Evolutionary conservation across 2,797 vertebrate genomes (phyloP).

Genomic region (Phalloptychus januarius): DNA sequence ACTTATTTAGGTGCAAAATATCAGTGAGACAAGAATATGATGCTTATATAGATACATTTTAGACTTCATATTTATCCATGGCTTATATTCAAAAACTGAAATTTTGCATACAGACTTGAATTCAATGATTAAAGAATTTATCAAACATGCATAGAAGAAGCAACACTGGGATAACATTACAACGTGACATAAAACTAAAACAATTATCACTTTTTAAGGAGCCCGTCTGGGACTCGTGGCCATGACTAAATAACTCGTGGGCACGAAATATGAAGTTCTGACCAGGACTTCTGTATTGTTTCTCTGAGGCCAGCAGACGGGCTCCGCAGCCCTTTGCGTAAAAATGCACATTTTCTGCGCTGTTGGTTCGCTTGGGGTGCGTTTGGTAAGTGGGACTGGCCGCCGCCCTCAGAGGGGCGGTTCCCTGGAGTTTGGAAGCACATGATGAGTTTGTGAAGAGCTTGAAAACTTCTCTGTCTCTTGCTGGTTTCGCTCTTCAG

Average conservation of each 20-base stretch:
- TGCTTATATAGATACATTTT: no score
- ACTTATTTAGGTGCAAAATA: neutral
- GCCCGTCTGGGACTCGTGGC: no score
- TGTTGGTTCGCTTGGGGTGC: constrained; percentile 14
- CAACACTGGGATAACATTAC: no score
- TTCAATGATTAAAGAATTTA: neutral
- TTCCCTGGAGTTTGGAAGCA: constrained; percentile 34
- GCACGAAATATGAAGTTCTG: no score
- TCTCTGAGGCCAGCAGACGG: no score
- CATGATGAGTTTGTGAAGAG: constrained; percentile 21
- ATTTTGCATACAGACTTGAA: neutral
- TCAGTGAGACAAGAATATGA: neutral
- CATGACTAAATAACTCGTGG: no score
- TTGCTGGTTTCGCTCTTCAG: accelerated
- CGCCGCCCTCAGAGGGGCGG: constrained; percentile 36
- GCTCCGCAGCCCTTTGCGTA: no score
- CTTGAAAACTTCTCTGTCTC: accelerated
- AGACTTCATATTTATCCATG: no score
- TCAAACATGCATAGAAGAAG: neutral
- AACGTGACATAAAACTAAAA: no score
- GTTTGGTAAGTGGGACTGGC: constrained; percentile 33
- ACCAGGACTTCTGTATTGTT: no score
- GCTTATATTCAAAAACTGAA: neutral
- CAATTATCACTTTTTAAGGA: no score
- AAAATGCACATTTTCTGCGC: no score